Percentiles rank a stretch among this genome's conserved stretches.
Conservation (phyloP, 1,140 invertebrate species). For the Brachystomella parvula region DNA sequence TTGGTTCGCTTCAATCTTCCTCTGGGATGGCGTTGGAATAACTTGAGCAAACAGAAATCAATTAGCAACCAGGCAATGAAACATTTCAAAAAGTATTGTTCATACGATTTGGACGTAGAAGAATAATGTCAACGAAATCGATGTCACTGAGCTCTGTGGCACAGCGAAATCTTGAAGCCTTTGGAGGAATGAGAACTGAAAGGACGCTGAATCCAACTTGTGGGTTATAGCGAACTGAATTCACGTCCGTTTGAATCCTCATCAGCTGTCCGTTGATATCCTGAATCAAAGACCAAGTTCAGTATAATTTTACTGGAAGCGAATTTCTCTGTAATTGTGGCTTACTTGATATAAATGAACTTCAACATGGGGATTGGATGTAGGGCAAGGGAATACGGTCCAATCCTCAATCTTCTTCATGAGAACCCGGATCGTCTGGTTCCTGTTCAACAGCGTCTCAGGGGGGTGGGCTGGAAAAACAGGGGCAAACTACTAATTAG, state of each 20-base stretch:
- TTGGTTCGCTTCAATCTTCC: neutral
- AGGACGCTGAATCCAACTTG: constrained; percentile 24
- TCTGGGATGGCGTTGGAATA: neutral
- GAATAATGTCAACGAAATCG: constrained; percentile 7
- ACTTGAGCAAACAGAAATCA: neutral
- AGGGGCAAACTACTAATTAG: neutral
- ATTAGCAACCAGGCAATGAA: neutral
- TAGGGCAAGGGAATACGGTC: constrained; percentile 21
- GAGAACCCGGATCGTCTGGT: constrained; percentile 6
- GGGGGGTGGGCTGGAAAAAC: constrained; percentile 17
- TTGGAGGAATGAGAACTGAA: neutral
- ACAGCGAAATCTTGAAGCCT: constrained; percentile 4
- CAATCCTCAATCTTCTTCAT: neutral
- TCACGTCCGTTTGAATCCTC: neutral
- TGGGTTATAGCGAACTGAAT: constrained; percentile 15
- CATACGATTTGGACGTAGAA: constrained; percentile 12
- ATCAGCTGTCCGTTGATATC: neutral
- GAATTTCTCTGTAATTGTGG: neutral
- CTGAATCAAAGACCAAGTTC: too few species aligned
- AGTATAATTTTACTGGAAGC: too few species aligned
- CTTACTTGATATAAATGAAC: constrained; percentile 18
- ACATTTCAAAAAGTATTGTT: neutral
- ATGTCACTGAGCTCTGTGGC: constrained; percentile 12
- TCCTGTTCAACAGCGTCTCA: constrained; percentile 18
- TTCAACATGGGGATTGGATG: constrained; percentile 19